A percentile compares a stretch with the other conserved stretches of the same genome.
phyloP scores from a whole-genome alignment of 2,888 invertebrate species.

The Anaspis maculata region DNA sequence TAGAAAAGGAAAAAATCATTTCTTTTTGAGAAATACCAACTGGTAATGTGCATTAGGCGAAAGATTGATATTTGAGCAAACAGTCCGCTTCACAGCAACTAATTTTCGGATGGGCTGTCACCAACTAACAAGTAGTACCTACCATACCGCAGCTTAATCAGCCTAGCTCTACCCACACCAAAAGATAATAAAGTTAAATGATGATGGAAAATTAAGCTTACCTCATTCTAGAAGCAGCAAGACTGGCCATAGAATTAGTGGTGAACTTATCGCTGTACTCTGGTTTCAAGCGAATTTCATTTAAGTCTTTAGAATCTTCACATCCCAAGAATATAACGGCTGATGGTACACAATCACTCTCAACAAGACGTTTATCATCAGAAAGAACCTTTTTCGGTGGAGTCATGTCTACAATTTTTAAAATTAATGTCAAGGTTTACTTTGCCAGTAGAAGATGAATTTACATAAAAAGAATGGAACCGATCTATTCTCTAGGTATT shows the following conservation, averaged over 20 bases:
- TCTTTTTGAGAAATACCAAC: too few species aligned
- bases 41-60: too few species aligned
- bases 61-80: too few species aligned
- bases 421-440: too few species aligned
- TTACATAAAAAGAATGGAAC: constrained; percentile 59
- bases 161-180: constrained; percentile 18
- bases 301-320: constrained; percentile 23
- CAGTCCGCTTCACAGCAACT: too few species aligned
- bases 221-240: constrained; percentile 63
- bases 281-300: constrained; percentile 46
- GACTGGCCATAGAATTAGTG: constrained; percentile 57
- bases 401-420: constrained; percentile 67
- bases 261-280: constrained; percentile 55
- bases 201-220: too few species aligned
- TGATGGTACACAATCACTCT: constrained; percentile 70
- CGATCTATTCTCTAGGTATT: constrained; percentile 57
- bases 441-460: constrained; percentile 7
- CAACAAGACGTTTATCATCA: constrained; percentile 54
- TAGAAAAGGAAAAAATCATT: too few species aligned
- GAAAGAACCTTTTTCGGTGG: constrained; percentile 70
- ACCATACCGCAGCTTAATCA: too few species aligned
- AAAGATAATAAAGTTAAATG: constrained; percentile 1
- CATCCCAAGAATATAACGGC: constrained; percentile 66
- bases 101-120: too few species aligned
- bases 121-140: too few species aligned